These are phyloP conservation scores for Tympanuchus pallidicinctus DNA, from an alignment of 2,113 vertebrate species.

Conservation along the genomic window DNA sequence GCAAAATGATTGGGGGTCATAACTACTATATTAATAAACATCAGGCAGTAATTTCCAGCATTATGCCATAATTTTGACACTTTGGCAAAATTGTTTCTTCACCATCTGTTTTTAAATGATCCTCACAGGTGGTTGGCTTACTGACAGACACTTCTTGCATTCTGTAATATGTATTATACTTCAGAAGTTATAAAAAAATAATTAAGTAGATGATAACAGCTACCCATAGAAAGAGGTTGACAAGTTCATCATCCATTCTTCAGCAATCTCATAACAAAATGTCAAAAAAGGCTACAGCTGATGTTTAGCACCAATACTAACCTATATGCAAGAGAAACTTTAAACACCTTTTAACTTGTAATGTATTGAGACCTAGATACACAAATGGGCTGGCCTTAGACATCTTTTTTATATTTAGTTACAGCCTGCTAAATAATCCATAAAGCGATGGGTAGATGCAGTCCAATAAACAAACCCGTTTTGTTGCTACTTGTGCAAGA, in stretches of 20 bases:
- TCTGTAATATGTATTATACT: background rate
- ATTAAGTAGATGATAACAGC: background rate
- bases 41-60: background rate
- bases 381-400: background rate
- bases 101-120: constrained; percentile 4
- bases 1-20: background rate
- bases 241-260: background rate
- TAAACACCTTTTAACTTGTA: background rate
- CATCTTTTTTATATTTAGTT: background rate
- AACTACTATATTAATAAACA: background rate
- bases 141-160: background rate
- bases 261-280: background rate
- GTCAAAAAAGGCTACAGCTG: background rate
- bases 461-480: background rate
- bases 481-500: background rate
- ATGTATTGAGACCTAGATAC: background rate
- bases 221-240: background rate
- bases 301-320: background rate
- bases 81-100: background rate
- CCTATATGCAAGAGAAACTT: background rate
- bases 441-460: background rate
- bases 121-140: background rate
- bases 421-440: background rate
- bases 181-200: background rate
- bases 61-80: background rate